Evolutionary conservation across 2,113 vertebrate genomes (phyloP), one percentile per base, ranked within the genome.

Genomic region (Macquaria australasica): DNA sequence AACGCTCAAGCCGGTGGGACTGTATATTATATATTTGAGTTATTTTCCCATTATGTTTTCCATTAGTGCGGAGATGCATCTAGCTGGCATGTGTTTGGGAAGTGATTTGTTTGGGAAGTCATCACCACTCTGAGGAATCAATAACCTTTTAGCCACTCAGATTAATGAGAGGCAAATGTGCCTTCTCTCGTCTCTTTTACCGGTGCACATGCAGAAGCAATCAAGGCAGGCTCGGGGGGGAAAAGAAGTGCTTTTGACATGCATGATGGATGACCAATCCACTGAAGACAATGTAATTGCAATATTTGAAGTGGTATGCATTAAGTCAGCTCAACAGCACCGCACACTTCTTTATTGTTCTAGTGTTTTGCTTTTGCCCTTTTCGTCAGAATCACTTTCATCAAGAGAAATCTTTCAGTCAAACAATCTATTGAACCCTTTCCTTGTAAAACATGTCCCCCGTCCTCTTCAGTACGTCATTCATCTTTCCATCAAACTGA

Each of bases 71-170:
- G 77, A 90, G 89, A 93, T 90, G 86, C 88, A 87, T 90, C 92
- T 92, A 41, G 81, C 89, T 86, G 88, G 69, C 56, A 14, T 88
- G 86, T 77, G 83, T 93, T 94, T 92, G 89, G 92, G 91, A 95
- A 95, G 91, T 93, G 91, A 95, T 94, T 94, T 93, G 93, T 94
- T 94, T 94, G 88, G 91, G 90, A 94, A 93, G 92, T 94, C 91
- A 89, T 91, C 93, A 89, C 89, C 85, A 89, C 90, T 93, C 87
- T 51, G 75, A 91, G 88, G 88, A 94, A 95, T 95, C 95, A 94
- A 95, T 95, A 95, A 92, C 93, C 95, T 95, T 92, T 95, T 94
- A 95, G 93, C 93, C 84, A 92, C 90, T 92, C 88, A 89, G 93
- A 94, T 92, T 92, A 91, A 95, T 94, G 93, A 95, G 86, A 95